Base-by-base conservation (phyloP, 1,140 invertebrate genomes). In the Polypedilum vanderplanki region DNA sequence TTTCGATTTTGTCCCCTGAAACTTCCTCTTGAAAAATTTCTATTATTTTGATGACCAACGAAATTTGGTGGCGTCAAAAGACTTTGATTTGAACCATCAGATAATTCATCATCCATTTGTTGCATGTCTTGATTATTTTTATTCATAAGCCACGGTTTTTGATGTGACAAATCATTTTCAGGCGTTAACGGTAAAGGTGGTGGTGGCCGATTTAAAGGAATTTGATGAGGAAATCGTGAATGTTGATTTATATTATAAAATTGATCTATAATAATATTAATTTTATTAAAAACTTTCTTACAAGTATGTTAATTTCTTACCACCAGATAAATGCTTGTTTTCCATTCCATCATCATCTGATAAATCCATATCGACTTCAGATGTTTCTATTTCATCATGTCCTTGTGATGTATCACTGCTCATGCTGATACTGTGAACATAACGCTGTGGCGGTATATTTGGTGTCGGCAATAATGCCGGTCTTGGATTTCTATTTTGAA, bases 351-450 rank as follows among this genome's bases (percentile, higher is more conserved):
- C 65, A 70, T 70, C 65, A 18, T 70, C 65, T 1, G 65, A 70
- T 22, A 70, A 8, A 18, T 70, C 65, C 65, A 70, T 70, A 18
- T 70, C 65, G 8, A 70, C n/a, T 57, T 57, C 73, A 77, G 41
- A 73, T 75, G 75, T 76, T 75, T 40, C 76, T 75, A 76, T 76
- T 77, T 46, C 76, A 64, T 76, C 78, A 77, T 83, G 83, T 82
- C 77, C 77, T 84, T 82, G 75, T 83, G 83, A 78, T 83, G 83
- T n/a, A 79, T 80, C 10, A 79, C 81, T 0, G 81, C 78, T 83
- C 82, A 83, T 20, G 83, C 75, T 74, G 73, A 81, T 76, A 80
- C 81, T 75, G 79, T 80, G 41, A 77, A 78, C 12, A 79, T 7
- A 74, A 18, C 65, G n/a, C 17, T 10, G 15, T 22, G 65, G 65